Evolutionary conservation across 2,888 invertebrate species (phyloP).

Genomic region (Eilema caniola): DNA sequence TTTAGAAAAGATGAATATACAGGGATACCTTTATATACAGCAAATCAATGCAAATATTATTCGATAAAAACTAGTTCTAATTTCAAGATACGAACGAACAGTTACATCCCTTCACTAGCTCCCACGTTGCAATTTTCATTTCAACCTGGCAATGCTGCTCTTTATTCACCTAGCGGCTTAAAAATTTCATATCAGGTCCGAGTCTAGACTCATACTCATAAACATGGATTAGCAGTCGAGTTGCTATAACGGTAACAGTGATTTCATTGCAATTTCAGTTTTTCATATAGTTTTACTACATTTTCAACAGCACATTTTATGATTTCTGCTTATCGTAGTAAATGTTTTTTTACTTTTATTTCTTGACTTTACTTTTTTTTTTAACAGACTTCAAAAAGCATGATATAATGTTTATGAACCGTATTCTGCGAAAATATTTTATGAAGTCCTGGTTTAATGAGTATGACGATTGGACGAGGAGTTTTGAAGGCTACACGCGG

Average conservation of each 20-base stretch:
- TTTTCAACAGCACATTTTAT: neutral
- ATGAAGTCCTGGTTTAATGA: too few species aligned
- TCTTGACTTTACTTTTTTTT: neutral
- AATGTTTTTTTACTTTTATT: neutral
- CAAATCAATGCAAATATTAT: neutral
- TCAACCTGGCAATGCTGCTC: neutral
- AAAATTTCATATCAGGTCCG: neutral
- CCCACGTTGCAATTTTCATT: neutral
- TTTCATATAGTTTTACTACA: neutral
- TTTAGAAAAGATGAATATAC: too few species aligned
- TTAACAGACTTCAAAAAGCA: neutral
- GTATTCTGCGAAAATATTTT: too few species aligned
- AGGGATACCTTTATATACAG: too few species aligned
- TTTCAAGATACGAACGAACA: neutral
- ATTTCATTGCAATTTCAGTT: neutral
- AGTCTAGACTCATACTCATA: neutral
- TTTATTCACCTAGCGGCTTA: neutral
- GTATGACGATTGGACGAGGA: too few species aligned
- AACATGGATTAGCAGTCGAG: constrained; percentile 1
- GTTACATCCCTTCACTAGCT: neutral
- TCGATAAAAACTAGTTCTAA: neutral
- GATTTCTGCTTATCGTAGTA: neutral
- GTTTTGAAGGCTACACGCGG: too few species aligned
- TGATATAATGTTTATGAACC: too few species aligned
- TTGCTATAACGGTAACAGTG: neutral